phyloP scores from a whole-genome alignment of 2,888 invertebrate genomes.

The Dasysyrphus albostriatus region DNA sequence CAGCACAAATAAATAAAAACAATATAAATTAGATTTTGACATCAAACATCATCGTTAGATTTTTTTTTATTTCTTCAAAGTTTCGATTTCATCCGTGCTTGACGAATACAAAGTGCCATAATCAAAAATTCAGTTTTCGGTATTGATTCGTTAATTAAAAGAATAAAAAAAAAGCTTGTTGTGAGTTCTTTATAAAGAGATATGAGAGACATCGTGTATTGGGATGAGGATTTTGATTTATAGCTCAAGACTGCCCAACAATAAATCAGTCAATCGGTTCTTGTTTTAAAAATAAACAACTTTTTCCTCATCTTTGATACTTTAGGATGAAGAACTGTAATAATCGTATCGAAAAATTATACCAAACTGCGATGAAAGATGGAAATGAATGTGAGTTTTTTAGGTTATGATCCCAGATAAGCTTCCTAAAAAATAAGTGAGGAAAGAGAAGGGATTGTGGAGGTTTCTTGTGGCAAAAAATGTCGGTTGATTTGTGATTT shows the following conservation, averaged over 20 bases:
- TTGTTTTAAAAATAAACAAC: constrained; percentile 34
- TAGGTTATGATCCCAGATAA: constrained; percentile 45
- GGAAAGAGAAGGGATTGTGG: not conserved
- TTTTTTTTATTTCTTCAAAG: constrained; percentile 4
- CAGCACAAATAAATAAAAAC: not conserved
- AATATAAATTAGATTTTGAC: constrained; percentile 36
- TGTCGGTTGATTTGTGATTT: constrained; percentile 20
- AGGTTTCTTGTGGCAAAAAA: constrained; percentile 21
- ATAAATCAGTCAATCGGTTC: constrained; percentile 72
- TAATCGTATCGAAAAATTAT: constrained; percentile 47
- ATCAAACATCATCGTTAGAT: constrained; percentile 26
- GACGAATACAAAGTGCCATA: constrained; percentile 30
- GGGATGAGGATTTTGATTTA: constrained; percentile 60
- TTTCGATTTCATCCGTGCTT: constrained; percentile 13
- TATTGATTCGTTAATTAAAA: constrained; percentile 64
- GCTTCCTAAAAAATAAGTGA: not conserved
- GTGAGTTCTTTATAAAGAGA: constrained; percentile 21
- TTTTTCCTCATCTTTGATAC: constrained; percentile 5
- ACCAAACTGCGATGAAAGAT: constrained; percentile 46
- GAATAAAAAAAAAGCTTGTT: constrained; percentile 30
- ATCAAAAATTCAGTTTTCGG: constrained; percentile 30
- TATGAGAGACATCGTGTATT: not conserved
- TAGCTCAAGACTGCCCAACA: constrained; percentile 55
- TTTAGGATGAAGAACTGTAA: constrained; percentile 21
- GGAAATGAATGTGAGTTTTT: constrained; percentile 42